Evolutionary conservation across 2,113 vertebrate genomes (phyloP), one percentile per base, ranked within the genome.

Genomic region (Notothenia rossii): DNA sequence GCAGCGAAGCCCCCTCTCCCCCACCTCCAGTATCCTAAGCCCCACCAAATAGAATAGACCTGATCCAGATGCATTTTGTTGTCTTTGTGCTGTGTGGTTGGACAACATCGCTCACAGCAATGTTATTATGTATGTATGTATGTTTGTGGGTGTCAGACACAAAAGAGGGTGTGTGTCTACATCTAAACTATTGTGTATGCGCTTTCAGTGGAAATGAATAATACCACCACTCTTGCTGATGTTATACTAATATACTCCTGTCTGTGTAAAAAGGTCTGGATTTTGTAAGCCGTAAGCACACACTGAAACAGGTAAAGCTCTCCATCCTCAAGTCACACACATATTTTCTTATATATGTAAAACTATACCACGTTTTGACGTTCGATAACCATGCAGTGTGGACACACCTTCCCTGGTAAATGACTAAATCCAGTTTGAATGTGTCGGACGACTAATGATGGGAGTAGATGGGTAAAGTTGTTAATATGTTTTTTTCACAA

Each of bases 1-100:
- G 63, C 77, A 77, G 51, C 71, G 74, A 78, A 78, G 71, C 53
- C 71, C 36, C 8, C 53, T 65, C 17, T 61, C 60, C 60, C 58
- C 29, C 25, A 50, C n/a, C 69, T 33, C 54, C 46, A 67, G 45
- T 54, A 83, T 71, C 64, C 51, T 40, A 20, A 58, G 60, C 69
- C 55, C 68, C 61, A 22, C 22, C 66, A n/a, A 65, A 78, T 65
- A 88, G 69, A 78, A 84, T 60, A 79, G 77, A 75, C 66, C 66
- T 72, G 49, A 79, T 67, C 29, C 40, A n/a, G 46, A 76, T 82
- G 67, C 53, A 67, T 58, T 81, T 86, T 45, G 49, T 46, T 22
- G 20, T 25, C 20, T 56, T 4, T 22, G 53, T 20, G 51, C 36
- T 54, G 51, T 43, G 49, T 58, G 46, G 11, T 33, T 58, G 12